Evolutionary conservation across 2,113 vertebrate species (phyloP).

Genomic region (Sphyrna mokarran): DNA sequence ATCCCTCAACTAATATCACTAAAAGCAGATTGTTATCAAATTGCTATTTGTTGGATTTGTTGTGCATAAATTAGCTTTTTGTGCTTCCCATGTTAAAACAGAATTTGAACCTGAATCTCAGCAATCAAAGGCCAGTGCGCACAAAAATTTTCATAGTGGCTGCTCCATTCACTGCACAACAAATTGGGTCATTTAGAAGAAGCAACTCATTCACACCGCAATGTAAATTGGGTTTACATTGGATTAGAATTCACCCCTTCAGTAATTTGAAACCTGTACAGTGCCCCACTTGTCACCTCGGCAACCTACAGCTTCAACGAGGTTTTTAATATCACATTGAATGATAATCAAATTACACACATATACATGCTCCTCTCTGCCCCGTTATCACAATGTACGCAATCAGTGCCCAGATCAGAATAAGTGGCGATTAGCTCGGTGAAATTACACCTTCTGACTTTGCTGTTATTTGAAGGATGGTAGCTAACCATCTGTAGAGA

Average conservation of each 20-base stretch:
- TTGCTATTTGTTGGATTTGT: neutral
- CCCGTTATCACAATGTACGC: neutral
- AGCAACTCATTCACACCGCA: neutral
- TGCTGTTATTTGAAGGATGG: neutral
- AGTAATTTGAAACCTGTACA: neutral
- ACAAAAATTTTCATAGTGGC: neutral
- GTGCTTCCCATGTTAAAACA: neutral
- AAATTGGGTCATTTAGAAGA: neutral
- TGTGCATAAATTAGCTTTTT: neutral
- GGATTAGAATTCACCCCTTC: neutral
- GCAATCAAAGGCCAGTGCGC: neutral
- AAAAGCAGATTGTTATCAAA: neutral
- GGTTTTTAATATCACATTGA: neutral
- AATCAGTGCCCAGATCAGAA: neutral
- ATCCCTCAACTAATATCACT: neutral
- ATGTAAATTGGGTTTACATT: neutral
- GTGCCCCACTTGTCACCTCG: neutral
- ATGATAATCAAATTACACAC: neutral
- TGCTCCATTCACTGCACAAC: neutral
- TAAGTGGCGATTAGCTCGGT: neutral
- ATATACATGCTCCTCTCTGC: neutral
- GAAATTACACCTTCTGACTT: neutral
- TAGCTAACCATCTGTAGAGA: neutral
- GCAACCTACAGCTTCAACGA: neutral
- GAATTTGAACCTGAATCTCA: neutral